These are phyloP conservation scores for Acholoe squamosa DNA, from an alignment of 2,888 invertebrate species.

Conservation along the genomic window DNA sequence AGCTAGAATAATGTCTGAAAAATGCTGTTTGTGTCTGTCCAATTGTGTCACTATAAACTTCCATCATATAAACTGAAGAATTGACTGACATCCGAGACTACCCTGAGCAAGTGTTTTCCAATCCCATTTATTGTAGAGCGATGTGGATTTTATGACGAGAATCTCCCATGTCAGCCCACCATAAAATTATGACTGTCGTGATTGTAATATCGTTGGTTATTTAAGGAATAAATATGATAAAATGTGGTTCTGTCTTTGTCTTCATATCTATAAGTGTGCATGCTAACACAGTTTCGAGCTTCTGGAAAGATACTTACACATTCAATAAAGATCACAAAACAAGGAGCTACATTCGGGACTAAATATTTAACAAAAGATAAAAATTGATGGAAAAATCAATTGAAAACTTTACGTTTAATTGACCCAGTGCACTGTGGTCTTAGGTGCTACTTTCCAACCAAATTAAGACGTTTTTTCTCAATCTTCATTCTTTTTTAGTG, in stretches of 20 bases:
- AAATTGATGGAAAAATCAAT: too few relatives aligned
- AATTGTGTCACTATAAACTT: background rate
- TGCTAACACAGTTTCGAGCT: background rate
- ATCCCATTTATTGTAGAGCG: conserved; percentile 30
- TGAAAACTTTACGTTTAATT: too few relatives aligned
- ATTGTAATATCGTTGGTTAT: conserved; percentile 43
- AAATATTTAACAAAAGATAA: too few relatives aligned
- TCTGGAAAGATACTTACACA: background rate
- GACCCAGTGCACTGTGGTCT: too few relatives aligned
- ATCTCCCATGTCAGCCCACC: conserved; percentile 43
- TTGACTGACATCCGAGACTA: too few relatives aligned
- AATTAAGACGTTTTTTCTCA: too few relatives aligned
- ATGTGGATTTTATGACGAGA: conserved; percentile 46
- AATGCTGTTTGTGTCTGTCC: conserved; percentile 45
- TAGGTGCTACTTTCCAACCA: too few relatives aligned
- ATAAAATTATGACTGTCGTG: background rate
- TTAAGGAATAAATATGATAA: conserved; percentile 37
- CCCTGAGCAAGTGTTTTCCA: background rate
- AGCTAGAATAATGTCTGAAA: background rate
- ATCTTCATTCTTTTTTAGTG: too few relatives aligned
- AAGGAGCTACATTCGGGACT: background rate
- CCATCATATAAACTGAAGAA: too few relatives aligned
- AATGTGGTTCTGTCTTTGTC: background rate
- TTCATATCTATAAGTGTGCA: background rate
- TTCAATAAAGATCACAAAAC: too few relatives aligned